These are phyloP conservation scores for Drosophila auraria DNA, from an alignment of 1,140 invertebrate species.

Conservation along the genomic window DNA sequence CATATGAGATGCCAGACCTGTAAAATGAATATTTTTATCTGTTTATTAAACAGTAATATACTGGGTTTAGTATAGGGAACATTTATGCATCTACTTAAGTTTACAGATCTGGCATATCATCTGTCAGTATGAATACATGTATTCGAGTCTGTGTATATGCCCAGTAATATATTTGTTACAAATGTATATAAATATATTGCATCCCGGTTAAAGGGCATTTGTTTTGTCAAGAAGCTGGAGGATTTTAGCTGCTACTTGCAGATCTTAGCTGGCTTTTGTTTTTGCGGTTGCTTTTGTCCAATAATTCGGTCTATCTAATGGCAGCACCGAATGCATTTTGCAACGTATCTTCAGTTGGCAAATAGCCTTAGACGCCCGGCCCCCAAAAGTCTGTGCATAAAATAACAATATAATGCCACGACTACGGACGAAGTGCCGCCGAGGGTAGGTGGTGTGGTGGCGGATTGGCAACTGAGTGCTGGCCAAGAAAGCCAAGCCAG, in stretches of 20 bases:
- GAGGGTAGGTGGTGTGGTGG: background rate
- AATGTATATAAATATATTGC: background rate
- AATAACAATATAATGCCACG: slow-evolving; percentile 81
- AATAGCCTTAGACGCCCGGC: slow-evolving; percentile 76
- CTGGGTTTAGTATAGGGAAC: no score
- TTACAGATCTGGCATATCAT: no score
- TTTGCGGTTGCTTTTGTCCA: slow-evolving; percentile 73
- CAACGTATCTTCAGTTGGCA: slow-evolving; percentile 77
- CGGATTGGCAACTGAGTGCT: slow-evolving; percentile 35
- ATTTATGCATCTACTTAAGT: no score
- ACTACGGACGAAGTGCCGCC: slow-evolving; percentile 49
- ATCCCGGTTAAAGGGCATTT: slow-evolving; percentile 32
- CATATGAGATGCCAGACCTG: no score
- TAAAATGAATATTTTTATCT: no score
- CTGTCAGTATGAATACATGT: no score
- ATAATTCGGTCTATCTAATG: slow-evolving; percentile 82
- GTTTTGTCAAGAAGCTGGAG: background rate
- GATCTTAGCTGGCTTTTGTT: slow-evolving; percentile 65
- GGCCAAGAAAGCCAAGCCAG: slow-evolving; percentile 30
- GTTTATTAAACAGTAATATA: no score
- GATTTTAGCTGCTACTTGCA: slow-evolving; percentile 8
- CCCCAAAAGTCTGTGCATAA: slow-evolving; percentile 74
- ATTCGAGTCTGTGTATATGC: no score
- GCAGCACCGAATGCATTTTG: slow-evolving; percentile 75
- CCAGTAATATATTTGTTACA: no score